phyloP scores from a whole-genome alignment of 2,113 vertebrate genomes.

The Bos indicus region DNA sequence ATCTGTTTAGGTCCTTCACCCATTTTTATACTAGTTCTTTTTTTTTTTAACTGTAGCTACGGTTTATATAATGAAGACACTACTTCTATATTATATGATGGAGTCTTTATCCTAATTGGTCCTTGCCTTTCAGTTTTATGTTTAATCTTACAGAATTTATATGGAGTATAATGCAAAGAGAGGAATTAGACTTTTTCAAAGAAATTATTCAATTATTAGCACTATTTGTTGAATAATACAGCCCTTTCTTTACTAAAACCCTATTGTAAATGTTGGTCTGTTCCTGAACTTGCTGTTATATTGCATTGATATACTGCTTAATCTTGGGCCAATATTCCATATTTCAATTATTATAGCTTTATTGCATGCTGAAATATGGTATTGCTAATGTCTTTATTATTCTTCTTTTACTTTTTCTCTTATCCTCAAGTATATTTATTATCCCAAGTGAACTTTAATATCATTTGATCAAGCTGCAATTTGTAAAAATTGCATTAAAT shows the following conservation, averaged over 20 bases:
- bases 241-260: conserved; percentile 12
- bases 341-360: background rate
- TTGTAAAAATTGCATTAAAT: conserved; percentile 41
- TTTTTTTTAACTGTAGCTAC: background rate
- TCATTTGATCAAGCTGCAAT: conserved; percentile 20
- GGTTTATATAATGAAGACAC: background rate
- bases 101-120: background rate
- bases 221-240: background rate
- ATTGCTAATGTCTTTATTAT: background rate
- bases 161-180: background rate
- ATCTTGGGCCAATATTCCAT: conserved; percentile 7
- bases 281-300: conserved; percentile 2
- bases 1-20: background rate
- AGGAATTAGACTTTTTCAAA: background rate
- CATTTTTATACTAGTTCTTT: background rate
- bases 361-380: conserved; percentile 11
- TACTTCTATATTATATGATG: background rate
- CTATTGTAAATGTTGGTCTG: background rate
- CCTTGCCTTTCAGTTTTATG: background rate
- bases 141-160: background rate
- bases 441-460: background rate
- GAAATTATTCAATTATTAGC: background rate
- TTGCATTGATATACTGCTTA: background rate
- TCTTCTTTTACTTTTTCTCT: background rate
- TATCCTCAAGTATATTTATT: conserved; percentile 11